Conservation (phyloP, 2,888 invertebrate species). For the Sericinus montela region DNA sequence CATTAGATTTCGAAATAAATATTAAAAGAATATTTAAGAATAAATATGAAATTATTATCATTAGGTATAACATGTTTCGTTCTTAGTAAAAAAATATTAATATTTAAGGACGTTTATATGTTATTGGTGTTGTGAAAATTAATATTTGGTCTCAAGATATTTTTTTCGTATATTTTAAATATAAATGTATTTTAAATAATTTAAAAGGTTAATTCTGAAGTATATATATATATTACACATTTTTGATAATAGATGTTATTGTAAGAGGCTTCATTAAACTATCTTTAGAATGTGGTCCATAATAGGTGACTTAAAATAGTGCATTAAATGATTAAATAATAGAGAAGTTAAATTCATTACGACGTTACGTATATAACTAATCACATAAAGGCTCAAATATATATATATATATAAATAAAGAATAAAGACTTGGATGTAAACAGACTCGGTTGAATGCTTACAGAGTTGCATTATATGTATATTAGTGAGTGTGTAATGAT, state of each 20-base stretch:
- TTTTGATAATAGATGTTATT: conserved; percentile 18
- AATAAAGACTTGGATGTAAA: conserved; percentile 69
- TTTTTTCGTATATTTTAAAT: conserved; percentile 6
- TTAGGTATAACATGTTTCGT: conserved; percentile 7
- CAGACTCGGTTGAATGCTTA: conserved; percentile 60
- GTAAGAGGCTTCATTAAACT: conserved; percentile 5
- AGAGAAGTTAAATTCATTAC: conserved; percentile 47
- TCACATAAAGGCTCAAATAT: conserved; percentile 73
- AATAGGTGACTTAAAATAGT: conserved; percentile 76
- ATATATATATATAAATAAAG: conserved; percentile 62
- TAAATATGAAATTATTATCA: conserved; percentile 4
- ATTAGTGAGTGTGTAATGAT: conserved; percentile 56
- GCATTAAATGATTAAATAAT: conserved; percentile 68
- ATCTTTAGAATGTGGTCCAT: conserved; percentile 75
- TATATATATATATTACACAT: too few species aligned
- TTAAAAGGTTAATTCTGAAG: conserved; percentile 7
- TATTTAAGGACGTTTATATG: conserved; percentile 5
- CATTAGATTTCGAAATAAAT: neutral
- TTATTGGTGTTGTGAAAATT: conserved; percentile 12
- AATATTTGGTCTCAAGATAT: conserved; percentile 3
- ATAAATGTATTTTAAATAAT: conserved; percentile 21
- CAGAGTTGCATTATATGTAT: conserved; percentile 62
- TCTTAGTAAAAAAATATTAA: conserved; percentile 1
- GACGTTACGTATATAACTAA: conserved; percentile 61
- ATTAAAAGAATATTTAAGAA: neutral